Evolutionary conservation across 2,113 vertebrate species (phyloP), one percentile per base, ranked within the genome.

Genomic region (Hippocampus mohnikei): DNA sequence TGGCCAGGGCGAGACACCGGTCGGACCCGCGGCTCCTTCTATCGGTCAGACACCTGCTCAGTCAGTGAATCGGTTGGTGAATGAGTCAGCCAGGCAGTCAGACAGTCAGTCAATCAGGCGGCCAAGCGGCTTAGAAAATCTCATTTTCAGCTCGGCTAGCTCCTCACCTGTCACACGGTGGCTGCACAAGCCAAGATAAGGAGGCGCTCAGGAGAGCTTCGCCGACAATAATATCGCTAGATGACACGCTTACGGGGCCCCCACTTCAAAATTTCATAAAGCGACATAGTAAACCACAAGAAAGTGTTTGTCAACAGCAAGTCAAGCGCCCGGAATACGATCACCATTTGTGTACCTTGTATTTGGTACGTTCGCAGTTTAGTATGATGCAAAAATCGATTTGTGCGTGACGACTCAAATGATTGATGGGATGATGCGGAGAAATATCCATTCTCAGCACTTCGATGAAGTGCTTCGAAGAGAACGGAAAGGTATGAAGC

Each of bases 71-170:
- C 15, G 8, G 58, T 60, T 25, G 55, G 23, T 15, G 55, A 27
- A 58, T 58, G 55, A 58, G 62, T 64, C 40, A 37, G 60, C 33
- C 33, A 21, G 29, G 33, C 33, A 37, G 33, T 37, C 33, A 5
- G 33, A 37, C 42, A 44, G 42, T 16, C 37, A 65, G 42, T 65
- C n/a, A 25, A 53, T 56, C 58, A 29, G 55, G 56, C 70, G 56
- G 66, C 52, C 71, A 70, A 63, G 37, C 15, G 6, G 70, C 3
- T 18, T 46, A 55, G 27, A 66, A 60, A 76, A 72, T 75, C 58
- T 25, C 29, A 44, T 71, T 67, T 63, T 58, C 33, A 13, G 59
- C 25, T 12, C 50, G 11, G 33, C 61, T 53, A 20, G 5, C 15
- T 5, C 23, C 37, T 55, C 13, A 61, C 42, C 48, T 13, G 62